Percentiles rank a stretch among this genome's conserved stretches.
phyloP scores from a whole-genome alignment of 2,888 invertebrate genomes.

The Axea sp. region DNA sequence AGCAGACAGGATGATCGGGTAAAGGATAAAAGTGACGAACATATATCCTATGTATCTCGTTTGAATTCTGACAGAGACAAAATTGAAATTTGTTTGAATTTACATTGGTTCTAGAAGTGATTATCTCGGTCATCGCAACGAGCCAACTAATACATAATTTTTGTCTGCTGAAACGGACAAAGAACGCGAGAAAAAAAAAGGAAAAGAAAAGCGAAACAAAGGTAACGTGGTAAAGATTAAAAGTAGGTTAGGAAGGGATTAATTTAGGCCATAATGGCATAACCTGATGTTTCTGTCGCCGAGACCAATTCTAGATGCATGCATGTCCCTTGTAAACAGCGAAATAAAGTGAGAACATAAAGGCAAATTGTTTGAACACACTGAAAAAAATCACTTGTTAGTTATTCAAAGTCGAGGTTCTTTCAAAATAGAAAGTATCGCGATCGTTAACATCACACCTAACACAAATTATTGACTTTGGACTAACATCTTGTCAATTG shows the following conservation, averaged over 20 bases:
- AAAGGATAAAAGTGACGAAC: constrained; percentile 1
- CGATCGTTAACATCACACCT: constrained; percentile 7
- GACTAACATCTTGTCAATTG: neutral
- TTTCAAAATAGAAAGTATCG: constrained; percentile 60
- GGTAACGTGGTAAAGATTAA: constrained; percentile 28
- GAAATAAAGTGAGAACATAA: constrained; percentile 69
- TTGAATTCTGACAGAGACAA: neutral
- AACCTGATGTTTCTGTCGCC: constrained; percentile 43
- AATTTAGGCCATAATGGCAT: constrained; percentile 19
- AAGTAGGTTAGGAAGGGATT: constrained; percentile 47
- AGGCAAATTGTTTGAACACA: constrained; percentile 57
- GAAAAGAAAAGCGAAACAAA: constrained; percentile 36
- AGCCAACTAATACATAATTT: neutral
- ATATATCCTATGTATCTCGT: constrained; percentile 5
- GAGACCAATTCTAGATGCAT: constrained; percentile 60
- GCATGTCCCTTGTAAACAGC: constrained; percentile 64
- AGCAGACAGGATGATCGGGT: neutral
- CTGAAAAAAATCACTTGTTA: constrained; percentile 63
- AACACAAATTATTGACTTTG: neutral
- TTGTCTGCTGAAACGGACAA: neutral
- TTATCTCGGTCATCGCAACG: neutral
- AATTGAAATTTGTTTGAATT: constrained; percentile 5
- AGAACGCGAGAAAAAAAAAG: neutral
- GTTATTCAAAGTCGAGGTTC: constrained; percentile 67
- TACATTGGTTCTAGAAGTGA: neutral